Base-by-base conservation (phyloP, 1,140 invertebrate species). In the Brachionus asplanchnoidis region DNA sequence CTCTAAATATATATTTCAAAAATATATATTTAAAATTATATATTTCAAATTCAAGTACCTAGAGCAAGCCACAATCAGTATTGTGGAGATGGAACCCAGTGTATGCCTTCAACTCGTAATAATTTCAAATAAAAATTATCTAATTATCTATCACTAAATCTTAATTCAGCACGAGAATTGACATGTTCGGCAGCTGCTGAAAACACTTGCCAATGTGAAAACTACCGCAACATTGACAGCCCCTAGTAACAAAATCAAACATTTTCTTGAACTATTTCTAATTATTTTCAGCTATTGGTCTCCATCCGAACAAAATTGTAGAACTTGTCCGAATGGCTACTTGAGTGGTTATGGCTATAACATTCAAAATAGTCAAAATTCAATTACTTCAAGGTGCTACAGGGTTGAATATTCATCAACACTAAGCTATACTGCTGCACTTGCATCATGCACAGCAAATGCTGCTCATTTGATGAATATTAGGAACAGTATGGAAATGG, bases 11-110 rank as follows among this genome's bases (percentile, higher is more conserved):
- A 77, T 9, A 66, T n/a, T n/a, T n/a, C n/a, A n/a, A n/a, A n/a
- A 7, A 56, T n/a, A n/a, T n/a, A 26, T 66, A 6, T 12, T 66
- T 32, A 73, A 9, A 7, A 56, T 56, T 56, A 50, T 56, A 1
- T 60, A 23, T 20, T 20, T 20, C 8, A 23, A 20, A n/a, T 14
- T 53, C 46, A 20, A 82, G 79, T 82, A 17, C 79, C 79, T 17
- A 60, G 79, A 60, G 79, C 79, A 12, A 82, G 79, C 40, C 79
- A 82, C 40, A 53, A 82, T 46, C 79, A 82, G n/a, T 60, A 82
- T 82, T 82, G 79, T 65, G 53, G 79, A 5, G 79, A 65, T 44
- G 73, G 20, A 77, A 65, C 53, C 9, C 11, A 14, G 1, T 82
- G 79, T 20, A 82, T 82, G 79, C 53, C 53, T 7, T 65, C 79